A percentile compares a stretch with the other conserved stretches of the same genome.
Evolutionary conservation across 2,888 invertebrate species (phyloP).

Genomic region (Podotricha telesiphe): DNA sequence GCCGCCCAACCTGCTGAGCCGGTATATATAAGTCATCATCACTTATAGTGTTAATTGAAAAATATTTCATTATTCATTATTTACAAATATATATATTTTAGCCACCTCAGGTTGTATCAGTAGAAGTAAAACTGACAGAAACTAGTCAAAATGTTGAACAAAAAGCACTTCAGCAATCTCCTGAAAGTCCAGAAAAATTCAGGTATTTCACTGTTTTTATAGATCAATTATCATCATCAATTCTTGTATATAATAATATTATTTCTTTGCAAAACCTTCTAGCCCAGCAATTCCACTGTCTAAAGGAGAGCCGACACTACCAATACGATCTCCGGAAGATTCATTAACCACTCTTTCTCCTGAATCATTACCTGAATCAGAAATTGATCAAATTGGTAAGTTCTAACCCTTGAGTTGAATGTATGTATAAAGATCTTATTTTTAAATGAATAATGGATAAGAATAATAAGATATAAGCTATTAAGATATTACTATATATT

Average conservation of each 20-base stretch:
- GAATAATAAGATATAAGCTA: too few species aligned
- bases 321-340: slow-evolving; percentile 72
- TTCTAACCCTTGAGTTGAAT: background rate
- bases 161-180: slow-evolving; percentile 40
- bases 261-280: slow-evolving; percentile 39
- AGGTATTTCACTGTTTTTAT: slow-evolving; percentile 58
- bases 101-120: slow-evolving; percentile 24
- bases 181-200: slow-evolving; percentile 61
- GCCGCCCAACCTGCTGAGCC: slow-evolving; percentile 42
- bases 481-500: too few species aligned
- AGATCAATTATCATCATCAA: too few species aligned
- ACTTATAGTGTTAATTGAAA: background rate
- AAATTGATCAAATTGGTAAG: slow-evolving; percentile 67
- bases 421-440: too few species aligned
- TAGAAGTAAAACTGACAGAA: slow-evolving; percentile 28
- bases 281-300: slow-evolving; percentile 81
- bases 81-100: background rate
- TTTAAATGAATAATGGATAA: too few species aligned
- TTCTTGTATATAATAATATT: too few species aligned
- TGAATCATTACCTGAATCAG: slow-evolving; percentile 67
- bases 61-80: background rate
- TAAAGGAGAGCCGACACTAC: slow-evolving; percentile 73
- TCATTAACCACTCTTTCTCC: slow-evolving; percentile 68
- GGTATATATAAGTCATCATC: slow-evolving; percentile 34
- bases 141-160: slow-evolving; percentile 49